Evolutionary conservation across 2,113 vertebrate species (phyloP), one percentile per base, ranked within the genome.

Genomic region (Pseudopodoces humilis): DNA sequence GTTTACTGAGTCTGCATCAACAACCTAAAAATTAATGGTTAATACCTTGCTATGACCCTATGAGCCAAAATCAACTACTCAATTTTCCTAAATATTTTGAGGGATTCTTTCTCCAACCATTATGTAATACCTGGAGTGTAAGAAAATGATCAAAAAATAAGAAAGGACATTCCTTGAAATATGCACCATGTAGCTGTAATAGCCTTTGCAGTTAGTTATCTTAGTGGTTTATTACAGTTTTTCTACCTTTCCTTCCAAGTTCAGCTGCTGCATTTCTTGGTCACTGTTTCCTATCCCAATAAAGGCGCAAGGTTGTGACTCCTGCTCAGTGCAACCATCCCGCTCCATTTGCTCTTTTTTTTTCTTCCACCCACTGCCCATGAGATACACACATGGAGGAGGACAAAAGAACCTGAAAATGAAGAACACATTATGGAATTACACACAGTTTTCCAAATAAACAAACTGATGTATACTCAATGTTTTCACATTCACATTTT

Each of bases 351-450:
- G 99, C 86, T 99, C 99, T 98, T 99, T 99, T 99, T 99, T 99
- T 98, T 99, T 99, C 98, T 99, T 99, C 99, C 99, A 99, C 88
- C 99, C 99, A 81, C 99, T 99, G 94, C 99, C 99, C 99, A 99
- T 99, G 93, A 99, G 98, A 98, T 99, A 99, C 7, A 99, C 99
- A 93, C 99, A 99, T 3, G 99, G 99, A 92, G 99, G 99, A 83
- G 99, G 99, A 96, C 99, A 99, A 97, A 99, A 99, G 96, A 99
- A 99, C 97, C 99, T 99, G 95, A 43, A 97, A 92, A 94, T 21
- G 15, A 80, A 49, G 65, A 88, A 50, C 10, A 46, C 2, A 17
- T 46, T 18, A 60, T 23, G 13, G 55, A 63, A 74, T 91, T 41
- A 58, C 10, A 67, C 15, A 44, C 6, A 59, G 23, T 16, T 76